Evolutionary conservation across 2,888 invertebrate species (phyloP).

Genomic region (Troglohyphantes excavatus): DNA sequence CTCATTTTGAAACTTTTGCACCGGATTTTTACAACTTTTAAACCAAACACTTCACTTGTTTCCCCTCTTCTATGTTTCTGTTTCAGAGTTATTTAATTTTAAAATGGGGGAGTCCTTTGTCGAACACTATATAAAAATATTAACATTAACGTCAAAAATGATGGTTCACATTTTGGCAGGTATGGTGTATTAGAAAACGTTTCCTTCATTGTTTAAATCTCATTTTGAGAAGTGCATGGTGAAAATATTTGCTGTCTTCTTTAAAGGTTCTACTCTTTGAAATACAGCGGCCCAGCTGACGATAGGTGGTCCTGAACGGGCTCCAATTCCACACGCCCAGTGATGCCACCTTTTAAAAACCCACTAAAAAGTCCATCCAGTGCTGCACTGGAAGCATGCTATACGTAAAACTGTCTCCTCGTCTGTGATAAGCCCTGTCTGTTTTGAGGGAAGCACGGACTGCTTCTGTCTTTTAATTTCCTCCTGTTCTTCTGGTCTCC

Average conservation of each 20-base stretch:
- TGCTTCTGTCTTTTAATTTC: too few species aligned
- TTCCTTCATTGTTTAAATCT: not conserved
- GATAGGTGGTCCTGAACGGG: not conserved
- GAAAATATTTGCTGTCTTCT: constrained; percentile 34
- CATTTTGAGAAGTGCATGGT: not conserved
- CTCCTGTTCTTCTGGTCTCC: too few species aligned
- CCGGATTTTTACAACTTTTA: too few species aligned
- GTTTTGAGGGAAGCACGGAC: not conserved
- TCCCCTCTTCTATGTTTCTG: too few species aligned
- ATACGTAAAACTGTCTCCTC: not conserved
- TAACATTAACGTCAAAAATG: too few species aligned
- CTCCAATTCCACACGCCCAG: not conserved
- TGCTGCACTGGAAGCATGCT: not conserved
- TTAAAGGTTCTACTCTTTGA: constrained; percentile 33
- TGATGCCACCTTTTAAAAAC: not conserved
- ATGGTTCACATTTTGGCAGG: too few species aligned
- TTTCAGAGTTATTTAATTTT: too few species aligned
- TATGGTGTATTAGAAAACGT: too few species aligned
- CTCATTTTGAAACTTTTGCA: too few species aligned
- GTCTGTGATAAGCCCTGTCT: not conserved
- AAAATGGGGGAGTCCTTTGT: too few species aligned
- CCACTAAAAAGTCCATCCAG: not conserved
- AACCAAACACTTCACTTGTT: too few species aligned
- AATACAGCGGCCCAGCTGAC: constrained; percentile 35
- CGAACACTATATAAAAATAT: too few species aligned